Conservation (phyloP, 2,113 vertebrate genomes). For the Hirundichthys speculiger region DNA sequence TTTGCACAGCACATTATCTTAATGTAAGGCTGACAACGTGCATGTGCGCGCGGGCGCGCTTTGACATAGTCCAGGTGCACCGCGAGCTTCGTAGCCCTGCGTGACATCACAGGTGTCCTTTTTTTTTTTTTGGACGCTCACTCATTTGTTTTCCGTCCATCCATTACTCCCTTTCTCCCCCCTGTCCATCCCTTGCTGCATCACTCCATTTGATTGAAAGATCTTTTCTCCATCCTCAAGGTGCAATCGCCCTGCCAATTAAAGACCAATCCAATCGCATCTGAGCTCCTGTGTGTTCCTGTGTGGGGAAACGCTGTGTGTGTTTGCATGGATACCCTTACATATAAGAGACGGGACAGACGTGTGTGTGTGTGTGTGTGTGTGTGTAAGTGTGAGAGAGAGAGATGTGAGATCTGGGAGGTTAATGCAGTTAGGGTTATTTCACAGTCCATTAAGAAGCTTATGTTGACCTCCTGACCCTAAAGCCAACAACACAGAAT, state of each 20-base stretch:
- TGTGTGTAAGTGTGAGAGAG: conserved; percentile 59
- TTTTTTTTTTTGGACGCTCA: conserved; percentile 64
- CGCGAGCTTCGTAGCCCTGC: conserved; percentile 35
- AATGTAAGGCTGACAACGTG: conserved; percentile 51
- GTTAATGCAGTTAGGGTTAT: conserved; percentile 99
- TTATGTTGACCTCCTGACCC: conserved; percentile 97
- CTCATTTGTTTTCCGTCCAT: conserved; percentile 69
- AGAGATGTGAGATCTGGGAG: conserved; percentile 87
- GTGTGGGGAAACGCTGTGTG: conserved; percentile 80
- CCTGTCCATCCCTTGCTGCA: conserved; percentile 65
- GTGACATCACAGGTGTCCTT: conserved; percentile 58
- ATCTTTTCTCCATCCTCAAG: conserved; percentile 72
- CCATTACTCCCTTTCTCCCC: conserved; percentile 68
- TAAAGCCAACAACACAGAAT: conserved; percentile 96
- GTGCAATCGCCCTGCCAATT: conserved; percentile 81
- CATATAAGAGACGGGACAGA: conserved; percentile 80
- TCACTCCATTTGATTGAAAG: conserved; percentile 81
- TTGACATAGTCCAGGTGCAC: conserved; percentile 24
- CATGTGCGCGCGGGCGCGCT: conserved; percentile 44
- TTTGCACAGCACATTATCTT: conserved; percentile 70
- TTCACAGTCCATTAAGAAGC: conserved; percentile 99
- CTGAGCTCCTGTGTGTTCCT: conserved; percentile 86
- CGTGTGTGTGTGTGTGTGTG: conserved; percentile 24
- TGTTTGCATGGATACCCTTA: conserved; percentile 74
- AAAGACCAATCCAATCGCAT: conserved; percentile 93